Base-by-base conservation (phyloP, 2,888 invertebrate genomes). In the Corythucha ciliata region DNA sequence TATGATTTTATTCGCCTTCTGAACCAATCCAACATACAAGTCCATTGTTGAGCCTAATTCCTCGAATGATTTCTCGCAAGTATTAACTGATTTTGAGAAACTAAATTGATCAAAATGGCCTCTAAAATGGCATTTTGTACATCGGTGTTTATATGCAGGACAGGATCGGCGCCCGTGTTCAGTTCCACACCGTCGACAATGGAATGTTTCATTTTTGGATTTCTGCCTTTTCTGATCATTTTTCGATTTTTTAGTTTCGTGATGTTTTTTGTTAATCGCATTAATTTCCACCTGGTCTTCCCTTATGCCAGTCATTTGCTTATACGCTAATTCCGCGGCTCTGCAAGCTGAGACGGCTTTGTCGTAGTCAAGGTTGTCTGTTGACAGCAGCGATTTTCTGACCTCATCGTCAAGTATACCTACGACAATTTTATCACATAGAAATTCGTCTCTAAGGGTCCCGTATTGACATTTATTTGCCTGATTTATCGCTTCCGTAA, bases 341-440 rank as follows among this genome's bases (percentile, higher is more conserved):
- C n/a, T 46, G 18, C 33, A 46, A 7, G n/a, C 32, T 8, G 12
- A 24, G 16, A 48, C 39, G 12, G 48, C 48, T 24, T 39, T 48
- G 16, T 48, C 48, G 5, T 41, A 48, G 3, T 7, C 12, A 3
- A 48, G 18, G 26, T 25, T 22, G 14, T 48, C 48, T 39, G 6
- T 22, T 12, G 36, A 36, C 6, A 47, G 24, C 4, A 47, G 25
- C 14, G 36, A 20, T 37, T 47, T 47, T 4, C 48, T 7, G 4
- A 47, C 48, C 8, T 39, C 46, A 21, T 46, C 46, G 18, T 46
- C 46, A 20, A 46, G 34, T 24, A 34, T 46, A 20, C 46, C 46
- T 5, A 46, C 20, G 20, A 46, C 46, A 4, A 46, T 46, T 46
- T 46, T 46, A 22, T 46, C 46, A 18, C 48, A 36, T 4, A 47